phyloP scores from a whole-genome alignment of 2,888 invertebrate genomes.

The Chironomus riparius region DNA sequence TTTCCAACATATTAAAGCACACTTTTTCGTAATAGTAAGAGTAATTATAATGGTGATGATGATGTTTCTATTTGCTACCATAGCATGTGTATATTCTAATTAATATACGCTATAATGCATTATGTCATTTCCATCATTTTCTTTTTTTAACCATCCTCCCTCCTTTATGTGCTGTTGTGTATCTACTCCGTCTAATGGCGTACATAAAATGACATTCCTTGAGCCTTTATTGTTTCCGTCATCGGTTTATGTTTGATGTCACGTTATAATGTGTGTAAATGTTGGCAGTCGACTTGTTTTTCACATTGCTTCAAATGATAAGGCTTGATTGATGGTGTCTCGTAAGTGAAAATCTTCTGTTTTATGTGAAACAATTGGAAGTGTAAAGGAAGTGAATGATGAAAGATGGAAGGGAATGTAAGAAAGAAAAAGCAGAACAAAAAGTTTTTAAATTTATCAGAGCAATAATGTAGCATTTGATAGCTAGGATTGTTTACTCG shows the following conservation, averaged over 20 bases:
- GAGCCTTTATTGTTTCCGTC: too few relatives aligned
- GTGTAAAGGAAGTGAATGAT: not conserved
- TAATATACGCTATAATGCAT: not conserved
- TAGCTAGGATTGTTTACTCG: too few relatives aligned
- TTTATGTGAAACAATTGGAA: not conserved
- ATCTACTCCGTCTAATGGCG: too few relatives aligned
- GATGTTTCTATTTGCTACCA: not conserved
- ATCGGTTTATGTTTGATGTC: not conserved
- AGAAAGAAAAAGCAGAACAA: too few relatives aligned
- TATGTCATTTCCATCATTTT: not conserved
- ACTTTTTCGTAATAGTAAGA: too few relatives aligned
- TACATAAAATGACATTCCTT: too few relatives aligned
- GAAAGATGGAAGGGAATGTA: too few relatives aligned
- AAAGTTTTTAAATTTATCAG: too few relatives aligned
- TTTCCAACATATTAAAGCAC: too few relatives aligned
- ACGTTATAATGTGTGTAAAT: not conserved
- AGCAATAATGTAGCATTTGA: too few relatives aligned
- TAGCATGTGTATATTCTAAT: not conserved
- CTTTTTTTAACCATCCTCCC: too few relatives aligned
- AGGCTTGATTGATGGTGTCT: not conserved
- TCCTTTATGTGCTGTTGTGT: too few relatives aligned
- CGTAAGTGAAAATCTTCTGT: not conserved
- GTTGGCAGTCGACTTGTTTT: not conserved
- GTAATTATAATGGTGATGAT: not conserved
- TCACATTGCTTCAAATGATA: not conserved